Evolutionary conservation across 2,113 vertebrate species (phyloP), one percentile per base, ranked within the genome.

Genomic region (Etia nguti): DNA sequence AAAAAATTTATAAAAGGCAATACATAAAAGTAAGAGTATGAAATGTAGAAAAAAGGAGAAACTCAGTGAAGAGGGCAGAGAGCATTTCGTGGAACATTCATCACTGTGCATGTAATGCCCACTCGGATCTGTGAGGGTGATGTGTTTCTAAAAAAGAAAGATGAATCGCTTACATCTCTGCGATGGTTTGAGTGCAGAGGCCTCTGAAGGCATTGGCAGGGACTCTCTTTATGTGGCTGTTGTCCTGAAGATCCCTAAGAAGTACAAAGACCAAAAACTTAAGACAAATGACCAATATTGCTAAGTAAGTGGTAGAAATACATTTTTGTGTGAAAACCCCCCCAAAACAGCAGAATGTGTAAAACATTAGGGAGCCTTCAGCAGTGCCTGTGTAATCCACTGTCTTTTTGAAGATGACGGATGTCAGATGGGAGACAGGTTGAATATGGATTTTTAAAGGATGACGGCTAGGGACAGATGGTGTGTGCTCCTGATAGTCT

Each of bases 151-250:
- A 77, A 87, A 87, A 29, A 31, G 2, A 75, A 56, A 24, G 54
- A 80, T 38, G 73, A 89, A 77, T 77, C 12, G 50, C 96, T 95
- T 89, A 97, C 96, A 97, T 94, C 56, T 95, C 91, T 2, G 4
- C 26, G 73, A 96, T 95, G 13, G 93, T 92, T 65, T 93, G 89
- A 87, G 68, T 94, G 92, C 95, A 95, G 88, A 96, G 94, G 89
- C 96, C 96, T 70, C 89, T 91, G 93, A 97, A 96, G 62, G 96
- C 95, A 54, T 96, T 95, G 84, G 92, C 90, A 9, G 95, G 96
- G 82, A 97, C 92, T 31, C 48, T 88, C 59, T 92, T 48, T 24
- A 97, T 92, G 92, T 93, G 43, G 82, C 73, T 93, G 93, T 97
- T 97, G 22, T 96, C 96, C 18, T 96, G 79, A 18, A 97, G 86